phyloP scores from a whole-genome alignment of 2,888 invertebrate species.

The Selenia dentaria region DNA sequence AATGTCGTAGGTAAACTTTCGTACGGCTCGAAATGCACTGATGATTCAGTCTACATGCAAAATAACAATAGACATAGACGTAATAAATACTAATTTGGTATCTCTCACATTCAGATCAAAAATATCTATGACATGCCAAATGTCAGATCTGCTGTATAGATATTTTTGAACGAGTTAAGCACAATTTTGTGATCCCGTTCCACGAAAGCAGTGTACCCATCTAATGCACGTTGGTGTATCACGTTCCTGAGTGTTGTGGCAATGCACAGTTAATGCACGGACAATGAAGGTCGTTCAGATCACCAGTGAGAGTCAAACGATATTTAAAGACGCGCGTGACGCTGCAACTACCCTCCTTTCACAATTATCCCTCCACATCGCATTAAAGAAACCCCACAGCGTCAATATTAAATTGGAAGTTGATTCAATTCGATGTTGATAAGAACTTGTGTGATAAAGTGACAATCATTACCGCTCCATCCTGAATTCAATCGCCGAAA shows the following conservation, averaged over 20 bases:
- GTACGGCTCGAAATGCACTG: conserved; percentile 55
- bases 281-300: conserved; percentile 61
- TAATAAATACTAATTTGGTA: conserved; percentile 49
- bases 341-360: conserved; percentile 35
- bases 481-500: conserved; percentile 10
- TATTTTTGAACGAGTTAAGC: conserved; percentile 56
- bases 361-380: conserved; percentile 20
- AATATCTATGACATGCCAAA: conserved; percentile 50
- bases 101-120: conserved; percentile 55
- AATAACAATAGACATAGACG: conserved; percentile 57
- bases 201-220: conserved; percentile 79
- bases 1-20: conserved; percentile 21
- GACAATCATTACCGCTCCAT: conserved; percentile 23
- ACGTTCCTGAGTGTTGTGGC: conserved; percentile 66
- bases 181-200: conserved; percentile 66
- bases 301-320: conserved; percentile 80
- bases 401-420: conserved; percentile 13
- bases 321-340: conserved; percentile 61
- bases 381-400: conserved; percentile 31
- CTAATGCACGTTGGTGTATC: conserved; percentile 74
- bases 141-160: conserved; percentile 40
- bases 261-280: conserved; percentile 63
- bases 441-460: conserved; percentile 20
- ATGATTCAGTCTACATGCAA: conserved; percentile 76
- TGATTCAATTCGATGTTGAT: conserved; percentile 24